Percentiles rank a stretch among this genome's conserved stretches.
phyloP scores from a whole-genome alignment of 2,888 invertebrate genomes.

The Lysandra bellargus region DNA sequence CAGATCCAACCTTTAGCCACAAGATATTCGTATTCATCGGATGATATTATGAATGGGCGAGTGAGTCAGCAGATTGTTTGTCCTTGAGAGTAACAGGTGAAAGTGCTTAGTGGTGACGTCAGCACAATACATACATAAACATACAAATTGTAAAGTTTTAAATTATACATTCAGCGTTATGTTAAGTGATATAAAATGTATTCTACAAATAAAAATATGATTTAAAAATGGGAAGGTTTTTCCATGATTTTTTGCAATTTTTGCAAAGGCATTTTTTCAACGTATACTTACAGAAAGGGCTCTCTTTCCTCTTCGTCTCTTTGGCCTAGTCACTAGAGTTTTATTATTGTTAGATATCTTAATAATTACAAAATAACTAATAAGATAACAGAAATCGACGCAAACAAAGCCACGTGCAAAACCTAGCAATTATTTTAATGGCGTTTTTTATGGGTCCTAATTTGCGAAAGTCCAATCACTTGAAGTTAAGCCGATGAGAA shows the following conservation, averaged over 20 bases:
- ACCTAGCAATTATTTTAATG: neutral
- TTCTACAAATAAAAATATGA: too few species aligned
- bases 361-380: too few species aligned
- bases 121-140: neutral
- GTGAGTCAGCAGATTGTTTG: slow-evolving; percentile 12
- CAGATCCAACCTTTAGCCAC: neutral
- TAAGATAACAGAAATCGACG: neutral
- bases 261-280: too few species aligned
- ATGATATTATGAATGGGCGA: neutral
- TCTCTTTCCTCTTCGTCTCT: too few species aligned
- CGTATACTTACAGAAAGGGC: too few species aligned
- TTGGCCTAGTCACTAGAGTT: too few species aligned
- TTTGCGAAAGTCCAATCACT: slow-evolving; percentile 1
- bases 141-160: too few species aligned
- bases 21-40: neutral
- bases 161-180: too few species aligned
- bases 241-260: too few species aligned
- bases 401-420: neutral
- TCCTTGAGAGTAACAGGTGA: slow-evolving; percentile 16
- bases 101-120: neutral
- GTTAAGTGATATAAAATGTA: too few species aligned
- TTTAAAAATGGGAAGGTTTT: too few species aligned
- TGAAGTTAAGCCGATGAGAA: neutral
- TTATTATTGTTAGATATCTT: too few species aligned
- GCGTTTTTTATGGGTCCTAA: neutral